Evolutionary conservation across 2,888 invertebrate species (phyloP).

Genomic region (Phyto melanocephala): DNA sequence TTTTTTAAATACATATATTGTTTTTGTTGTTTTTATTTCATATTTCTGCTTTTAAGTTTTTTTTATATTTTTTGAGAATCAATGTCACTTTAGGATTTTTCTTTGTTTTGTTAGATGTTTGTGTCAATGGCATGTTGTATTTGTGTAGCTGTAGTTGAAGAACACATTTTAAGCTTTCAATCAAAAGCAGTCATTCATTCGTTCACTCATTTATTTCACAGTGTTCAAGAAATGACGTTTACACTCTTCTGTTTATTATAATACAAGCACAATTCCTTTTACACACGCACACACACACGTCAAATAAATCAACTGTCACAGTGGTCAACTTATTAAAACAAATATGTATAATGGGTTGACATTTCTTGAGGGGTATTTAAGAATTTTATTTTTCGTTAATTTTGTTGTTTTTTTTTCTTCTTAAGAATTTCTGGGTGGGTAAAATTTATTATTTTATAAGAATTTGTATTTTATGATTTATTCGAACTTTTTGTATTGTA

Average conservation of each 20-base stretch:
- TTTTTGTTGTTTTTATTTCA: slow-evolving; percentile 8
- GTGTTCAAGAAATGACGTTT: slow-evolving; percentile 14
- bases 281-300: slow-evolving; percentile 71
- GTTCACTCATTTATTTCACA: slow-evolving; percentile 7
- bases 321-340: slow-evolving; percentile 48
- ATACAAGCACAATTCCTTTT: neutral
- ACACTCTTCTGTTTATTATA: neutral
- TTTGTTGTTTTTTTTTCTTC: slow-evolving; percentile 2
- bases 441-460: neutral
- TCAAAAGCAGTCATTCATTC: slow-evolving; percentile 60
- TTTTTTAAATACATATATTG: neutral
- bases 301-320: slow-evolving; percentile 78
- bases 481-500: slow-evolving; percentile 23
- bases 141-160: slow-evolving; percentile 56
- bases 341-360: slow-evolving; percentile 42
- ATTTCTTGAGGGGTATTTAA: slow-evolving; percentile 7
- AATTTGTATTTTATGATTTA: slow-evolving; percentile 32
- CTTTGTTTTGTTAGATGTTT: slow-evolving; percentile 31
- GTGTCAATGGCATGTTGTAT: slow-evolving; percentile 61
- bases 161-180: slow-evolving; percentile 63
- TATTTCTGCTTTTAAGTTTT: neutral
- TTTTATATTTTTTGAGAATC: neutral
- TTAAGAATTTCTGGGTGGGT: slow-evolving; percentile 36
- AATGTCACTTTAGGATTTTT: slow-evolving; percentile 27
- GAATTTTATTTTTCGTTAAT: neutral